Conservation (phyloP, 2,797 vertebrate genomes). For the Syncerus caffer region DNA sequence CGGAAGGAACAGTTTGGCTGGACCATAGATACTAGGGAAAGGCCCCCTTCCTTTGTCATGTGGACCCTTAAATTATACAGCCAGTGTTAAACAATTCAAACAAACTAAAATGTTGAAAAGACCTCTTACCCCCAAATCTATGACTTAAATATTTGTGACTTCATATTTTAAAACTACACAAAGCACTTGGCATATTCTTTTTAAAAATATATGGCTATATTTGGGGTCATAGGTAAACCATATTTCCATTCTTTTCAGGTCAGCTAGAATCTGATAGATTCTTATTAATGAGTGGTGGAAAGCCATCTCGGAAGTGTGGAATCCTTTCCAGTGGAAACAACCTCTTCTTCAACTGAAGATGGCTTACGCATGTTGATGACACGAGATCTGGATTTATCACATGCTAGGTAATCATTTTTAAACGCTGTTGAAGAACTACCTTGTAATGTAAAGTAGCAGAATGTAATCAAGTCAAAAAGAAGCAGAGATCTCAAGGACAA, state of each 20-base stretch:
- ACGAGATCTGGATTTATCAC: slow-evolving; percentile 94
- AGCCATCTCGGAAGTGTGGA: slow-evolving; percentile 97
- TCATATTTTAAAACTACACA: slow-evolving; percentile 17
- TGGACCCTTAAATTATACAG: not conserved
- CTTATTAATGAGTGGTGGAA: slow-evolving; percentile 93
- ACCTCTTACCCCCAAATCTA: not conserved
- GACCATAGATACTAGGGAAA: not conserved
- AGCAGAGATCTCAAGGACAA: not conserved
- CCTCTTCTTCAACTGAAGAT: slow-evolving; percentile 97
- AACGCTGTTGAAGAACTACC: not conserved
- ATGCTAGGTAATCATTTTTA: slow-evolving; percentile 90
- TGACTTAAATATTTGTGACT: not conserved
- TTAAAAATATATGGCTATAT: not conserved
- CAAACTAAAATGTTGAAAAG: not conserved
- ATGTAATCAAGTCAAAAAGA: not conserved
- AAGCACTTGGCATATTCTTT: not conserved
- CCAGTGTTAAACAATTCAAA: not conserved
- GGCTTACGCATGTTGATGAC: slow-evolving; percentile 97
- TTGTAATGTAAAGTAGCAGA: not conserved
- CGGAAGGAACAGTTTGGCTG: not conserved
- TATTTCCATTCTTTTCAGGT: slow-evolving; percentile 79
- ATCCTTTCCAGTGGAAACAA: slow-evolving; percentile 98
- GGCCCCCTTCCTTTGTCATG: not conserved
- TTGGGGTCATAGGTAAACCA: not conserved
- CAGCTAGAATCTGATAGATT: slow-evolving; percentile 92